Conservation (phyloP, 2,797 vertebrate genomes). For the Nyctalus aviator region DNA sequence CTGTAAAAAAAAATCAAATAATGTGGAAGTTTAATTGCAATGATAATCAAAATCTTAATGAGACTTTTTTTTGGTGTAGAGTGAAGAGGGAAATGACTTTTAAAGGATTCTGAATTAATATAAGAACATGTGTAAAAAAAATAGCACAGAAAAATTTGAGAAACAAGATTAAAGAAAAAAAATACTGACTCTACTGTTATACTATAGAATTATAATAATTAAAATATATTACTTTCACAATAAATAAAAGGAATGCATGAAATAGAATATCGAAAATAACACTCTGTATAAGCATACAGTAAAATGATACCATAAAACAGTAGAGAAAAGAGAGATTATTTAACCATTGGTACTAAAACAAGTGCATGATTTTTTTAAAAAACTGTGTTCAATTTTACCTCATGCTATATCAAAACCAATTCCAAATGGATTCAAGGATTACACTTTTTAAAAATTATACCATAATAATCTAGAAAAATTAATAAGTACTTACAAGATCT, state of each 20-base stretch:
- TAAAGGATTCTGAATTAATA: neutral
- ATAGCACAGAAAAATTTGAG: neutral
- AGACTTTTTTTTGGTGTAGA: neutral
- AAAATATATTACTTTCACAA: neutral
- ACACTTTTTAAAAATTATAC: neutral
- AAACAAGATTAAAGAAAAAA: constrained; percentile 19
- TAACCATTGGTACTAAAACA: neutral
- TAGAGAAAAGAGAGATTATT: neutral
- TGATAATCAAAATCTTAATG: constrained; percentile 24
- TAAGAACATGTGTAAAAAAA: neutral
- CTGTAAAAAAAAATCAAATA: constrained; percentile 29
- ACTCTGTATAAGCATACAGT: neutral
- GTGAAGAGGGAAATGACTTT: neutral
- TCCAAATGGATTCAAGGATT: constrained; percentile 31
- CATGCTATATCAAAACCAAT: neutral
- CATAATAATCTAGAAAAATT: neutral
- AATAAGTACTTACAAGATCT: neutral
- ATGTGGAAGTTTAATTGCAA: neutral
- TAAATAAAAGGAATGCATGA: neutral
- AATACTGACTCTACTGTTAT: neutral
- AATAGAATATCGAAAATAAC: constrained; percentile 9
- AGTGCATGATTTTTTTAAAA: neutral
- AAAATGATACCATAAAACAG: neutral
- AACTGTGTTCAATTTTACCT: neutral
- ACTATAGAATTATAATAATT: constrained; percentile 15